Conservation (phyloP, 2,113 vertebrate species). For the Amphilophus citrinellus region DNA sequence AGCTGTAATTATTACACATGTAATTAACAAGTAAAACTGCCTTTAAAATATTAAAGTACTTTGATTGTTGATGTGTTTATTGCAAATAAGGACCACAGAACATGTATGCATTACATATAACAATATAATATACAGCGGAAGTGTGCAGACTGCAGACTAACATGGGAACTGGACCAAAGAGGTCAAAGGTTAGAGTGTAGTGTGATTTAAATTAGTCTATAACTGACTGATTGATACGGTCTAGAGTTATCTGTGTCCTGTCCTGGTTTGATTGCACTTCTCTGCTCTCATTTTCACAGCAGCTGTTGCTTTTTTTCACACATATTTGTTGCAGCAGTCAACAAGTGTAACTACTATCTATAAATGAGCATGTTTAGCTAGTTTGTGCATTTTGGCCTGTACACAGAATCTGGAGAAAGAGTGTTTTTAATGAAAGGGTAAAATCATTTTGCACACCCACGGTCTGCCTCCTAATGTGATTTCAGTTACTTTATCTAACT, state of each 20-base stretch:
- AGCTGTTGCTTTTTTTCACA: slow-evolving; percentile 6
- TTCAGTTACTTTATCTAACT: neutral
- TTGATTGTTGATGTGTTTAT: neutral
- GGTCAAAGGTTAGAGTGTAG: neutral
- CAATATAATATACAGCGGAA: accelerated
- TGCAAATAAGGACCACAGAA: neutral
- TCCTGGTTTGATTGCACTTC: neutral
- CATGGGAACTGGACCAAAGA: neutral
- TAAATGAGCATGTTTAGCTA: neutral
- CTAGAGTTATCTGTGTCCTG: neutral
- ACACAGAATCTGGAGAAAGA: neutral
- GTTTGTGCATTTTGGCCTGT: neutral
- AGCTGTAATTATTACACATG: neutral
- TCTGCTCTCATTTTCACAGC: slow-evolving; percentile 11
- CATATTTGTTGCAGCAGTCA: neutral
- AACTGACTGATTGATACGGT: neutral
- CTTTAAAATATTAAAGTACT: neutral
- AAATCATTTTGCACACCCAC: neutral
- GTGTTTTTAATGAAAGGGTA: neutral
- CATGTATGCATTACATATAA: neutral
- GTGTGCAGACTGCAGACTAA: neutral
- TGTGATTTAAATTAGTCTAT: neutral
- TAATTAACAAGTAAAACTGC: neutral
- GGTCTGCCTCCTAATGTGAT: neutral
- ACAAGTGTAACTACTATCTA: neutral